A percentile compares a stretch with the other conserved stretches of the same genome.
phyloP scores from a whole-genome alignment of 2,888 invertebrate species.

The Leptopilina myrica region DNA sequence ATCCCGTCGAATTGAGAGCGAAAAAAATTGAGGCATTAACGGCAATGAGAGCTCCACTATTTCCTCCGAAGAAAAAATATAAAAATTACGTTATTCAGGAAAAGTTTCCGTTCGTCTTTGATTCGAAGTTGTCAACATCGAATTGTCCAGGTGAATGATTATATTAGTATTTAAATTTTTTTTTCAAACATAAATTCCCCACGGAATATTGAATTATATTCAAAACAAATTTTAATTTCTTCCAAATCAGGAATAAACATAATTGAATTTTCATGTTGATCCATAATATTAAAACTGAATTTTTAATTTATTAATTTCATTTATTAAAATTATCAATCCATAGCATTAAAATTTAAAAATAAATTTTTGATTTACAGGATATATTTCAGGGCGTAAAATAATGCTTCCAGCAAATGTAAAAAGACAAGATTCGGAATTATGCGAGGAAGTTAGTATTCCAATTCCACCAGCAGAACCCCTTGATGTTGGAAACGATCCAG shows the following conservation, averaged over 20 bases:
- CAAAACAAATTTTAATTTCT: too few relatives aligned
- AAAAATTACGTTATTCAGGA: slow-evolving; percentile 75
- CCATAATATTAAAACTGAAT: too few relatives aligned
- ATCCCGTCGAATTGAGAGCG: slow-evolving; percentile 79
- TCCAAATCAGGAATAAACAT: too few relatives aligned
- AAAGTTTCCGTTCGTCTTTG: slow-evolving; percentile 92
- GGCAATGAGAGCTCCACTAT: slow-evolving; percentile 78
- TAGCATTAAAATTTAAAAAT: not conserved
- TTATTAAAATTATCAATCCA: too few relatives aligned
- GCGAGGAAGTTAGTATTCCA: slow-evolving; percentile 92
- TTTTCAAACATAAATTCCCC: too few relatives aligned
- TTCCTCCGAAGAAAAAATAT: slow-evolving; percentile 74
- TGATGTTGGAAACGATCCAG: slow-evolving; percentile 81
- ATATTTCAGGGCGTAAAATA: slow-evolving; percentile 87
- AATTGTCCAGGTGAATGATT: slow-evolving; percentile 79
- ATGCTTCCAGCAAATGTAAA: slow-evolving; percentile 88
- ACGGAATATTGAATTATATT: too few relatives aligned
- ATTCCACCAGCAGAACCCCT: slow-evolving; percentile 81
- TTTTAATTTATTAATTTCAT: too few relatives aligned
- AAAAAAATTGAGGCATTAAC: slow-evolving; percentile 75
- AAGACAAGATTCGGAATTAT: slow-evolving; percentile 84
- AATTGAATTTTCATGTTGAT: too few relatives aligned
- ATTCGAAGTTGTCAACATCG: slow-evolving; percentile 85
- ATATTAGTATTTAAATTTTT: not conserved
- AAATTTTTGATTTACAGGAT: slow-evolving; percentile 78